Percentiles rank a stretch among this genome's conserved stretches.
Conservation (phyloP, 2,113 vertebrate species). For the Calyptomena viridis region DNA sequence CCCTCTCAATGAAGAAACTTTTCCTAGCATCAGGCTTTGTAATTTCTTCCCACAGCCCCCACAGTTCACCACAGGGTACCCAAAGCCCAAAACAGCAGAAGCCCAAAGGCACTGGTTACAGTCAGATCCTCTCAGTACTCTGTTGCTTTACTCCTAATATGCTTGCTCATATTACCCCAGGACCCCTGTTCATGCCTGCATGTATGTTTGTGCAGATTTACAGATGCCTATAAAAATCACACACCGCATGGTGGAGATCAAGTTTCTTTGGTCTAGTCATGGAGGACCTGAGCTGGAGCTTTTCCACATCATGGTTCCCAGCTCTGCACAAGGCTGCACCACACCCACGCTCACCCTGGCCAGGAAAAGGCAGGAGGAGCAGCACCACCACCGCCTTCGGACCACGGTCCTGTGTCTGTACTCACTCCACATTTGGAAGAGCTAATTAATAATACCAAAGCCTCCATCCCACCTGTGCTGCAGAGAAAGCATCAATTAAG, state of each 20-base stretch:
- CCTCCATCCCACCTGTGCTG: not conserved
- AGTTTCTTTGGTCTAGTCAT: not conserved
- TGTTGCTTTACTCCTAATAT: not conserved
- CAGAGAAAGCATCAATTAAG: not conserved
- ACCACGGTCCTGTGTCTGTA: not conserved
- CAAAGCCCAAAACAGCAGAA: not conserved
- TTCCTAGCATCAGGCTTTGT: not conserved
- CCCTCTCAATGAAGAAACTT: not conserved
- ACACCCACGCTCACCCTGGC: rapidly evolving
- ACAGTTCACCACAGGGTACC: not conserved
- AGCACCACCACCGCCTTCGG: not conserved
- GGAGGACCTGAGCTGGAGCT: not conserved
- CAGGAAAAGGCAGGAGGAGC: not conserved
- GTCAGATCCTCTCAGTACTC: not conserved
- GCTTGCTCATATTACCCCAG: not conserved
- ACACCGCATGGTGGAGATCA: not conserved
- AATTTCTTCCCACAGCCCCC: not conserved
- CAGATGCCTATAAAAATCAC: not conserved
- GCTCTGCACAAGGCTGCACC: not conserved
- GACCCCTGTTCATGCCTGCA: not conserved
- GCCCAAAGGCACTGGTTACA: not conserved
- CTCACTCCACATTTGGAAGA: not conserved
- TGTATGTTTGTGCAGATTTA: not conserved
- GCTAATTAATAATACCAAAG: not conserved
- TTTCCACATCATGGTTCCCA: not conserved